Percentiles rank a stretch among this genome's conserved stretches.
These are phyloP conservation scores for Leistus spinibarbis DNA, from an alignment of 2,888 invertebrate species.

Conservation along the genomic window DNA sequence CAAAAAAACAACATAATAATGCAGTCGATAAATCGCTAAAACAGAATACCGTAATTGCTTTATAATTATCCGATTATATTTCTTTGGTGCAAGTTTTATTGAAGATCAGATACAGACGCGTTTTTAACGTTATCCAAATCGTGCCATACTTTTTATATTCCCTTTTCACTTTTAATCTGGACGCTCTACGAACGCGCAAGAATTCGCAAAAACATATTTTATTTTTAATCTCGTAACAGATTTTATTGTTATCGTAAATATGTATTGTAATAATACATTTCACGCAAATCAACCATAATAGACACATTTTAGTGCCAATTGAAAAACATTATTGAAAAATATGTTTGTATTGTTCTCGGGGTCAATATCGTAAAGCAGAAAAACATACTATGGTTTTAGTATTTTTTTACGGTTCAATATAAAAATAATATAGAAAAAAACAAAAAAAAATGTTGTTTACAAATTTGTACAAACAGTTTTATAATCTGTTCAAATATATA, in stretches of 20 bases:
- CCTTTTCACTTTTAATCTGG: background rate
- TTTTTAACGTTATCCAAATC: constrained; percentile 37
- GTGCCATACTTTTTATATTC: background rate
- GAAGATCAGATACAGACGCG: constrained; percentile 31
- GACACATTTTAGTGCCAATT: background rate
- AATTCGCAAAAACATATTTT: too few species aligned
- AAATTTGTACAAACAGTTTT: background rate
- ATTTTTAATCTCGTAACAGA: too few species aligned
- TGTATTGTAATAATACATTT: too few species aligned
- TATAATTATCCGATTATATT: constrained; percentile 37
- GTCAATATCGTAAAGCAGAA: background rate
- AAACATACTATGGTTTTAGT: background rate
- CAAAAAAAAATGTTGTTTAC: background rate
- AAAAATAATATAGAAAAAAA: too few species aligned
- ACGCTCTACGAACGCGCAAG: too few species aligned
- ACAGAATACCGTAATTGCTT: constrained; percentile 32
- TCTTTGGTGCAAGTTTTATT: constrained; percentile 22
- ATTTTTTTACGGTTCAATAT: background rate
- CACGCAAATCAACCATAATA: background rate
- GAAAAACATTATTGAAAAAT: background rate
- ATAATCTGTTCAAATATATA: background rate
- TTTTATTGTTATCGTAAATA: too few species aligned
- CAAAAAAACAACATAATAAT: background rate
- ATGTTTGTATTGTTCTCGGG: background rate
- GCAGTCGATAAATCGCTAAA: background rate